A percentile compares a stretch with the other conserved stretches of the same genome.
These are phyloP conservation scores for Cephus rjabovi DNA, from an alignment of 2,888 invertebrate genomes.

Conservation along the genomic window DNA sequence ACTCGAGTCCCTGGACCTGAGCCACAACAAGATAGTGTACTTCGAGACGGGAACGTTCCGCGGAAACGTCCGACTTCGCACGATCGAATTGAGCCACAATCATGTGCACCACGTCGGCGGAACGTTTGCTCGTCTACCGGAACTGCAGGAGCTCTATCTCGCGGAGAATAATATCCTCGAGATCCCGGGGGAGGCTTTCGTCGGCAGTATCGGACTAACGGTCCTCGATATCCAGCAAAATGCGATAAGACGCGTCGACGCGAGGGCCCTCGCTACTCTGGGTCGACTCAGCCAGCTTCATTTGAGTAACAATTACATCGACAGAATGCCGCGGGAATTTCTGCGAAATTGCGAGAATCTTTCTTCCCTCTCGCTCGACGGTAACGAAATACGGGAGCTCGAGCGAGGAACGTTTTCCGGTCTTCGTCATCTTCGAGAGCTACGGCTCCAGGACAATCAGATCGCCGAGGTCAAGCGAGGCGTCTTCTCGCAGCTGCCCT, in stretches of 20 bases:
- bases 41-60: constrained; percentile 81
- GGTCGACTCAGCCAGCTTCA: constrained; percentile 84
- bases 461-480: constrained; percentile 80
- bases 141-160: constrained; percentile 84
- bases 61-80: constrained; percentile 79
- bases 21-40: constrained; percentile 86
- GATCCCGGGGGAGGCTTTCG: constrained; percentile 83
- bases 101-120: constrained; percentile 88
- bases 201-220: constrained; percentile 79
- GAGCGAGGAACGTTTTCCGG: constrained; percentile 84
- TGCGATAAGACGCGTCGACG: constrained; percentile 82
- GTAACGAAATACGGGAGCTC: constrained; percentile 84
- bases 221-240: constrained; percentile 90
- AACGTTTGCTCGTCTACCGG: constrained; percentile 82
- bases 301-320: constrained; percentile 88
- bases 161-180: constrained; percentile 91
- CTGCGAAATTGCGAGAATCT: constrained; percentile 81
- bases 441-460: constrained; percentile 87
- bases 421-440: constrained; percentile 80
- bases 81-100: constrained; percentile 89
- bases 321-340: constrained; percentile 80
- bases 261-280: constrained; percentile 79
- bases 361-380: constrained; percentile 86
- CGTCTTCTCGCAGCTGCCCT: constrained; percentile 84
- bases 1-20: constrained; percentile 86